These are phyloP conservation scores for Nephrotoma appendiculata DNA, from an alignment of 2,888 invertebrate genomes.

Conservation along the genomic window DNA sequence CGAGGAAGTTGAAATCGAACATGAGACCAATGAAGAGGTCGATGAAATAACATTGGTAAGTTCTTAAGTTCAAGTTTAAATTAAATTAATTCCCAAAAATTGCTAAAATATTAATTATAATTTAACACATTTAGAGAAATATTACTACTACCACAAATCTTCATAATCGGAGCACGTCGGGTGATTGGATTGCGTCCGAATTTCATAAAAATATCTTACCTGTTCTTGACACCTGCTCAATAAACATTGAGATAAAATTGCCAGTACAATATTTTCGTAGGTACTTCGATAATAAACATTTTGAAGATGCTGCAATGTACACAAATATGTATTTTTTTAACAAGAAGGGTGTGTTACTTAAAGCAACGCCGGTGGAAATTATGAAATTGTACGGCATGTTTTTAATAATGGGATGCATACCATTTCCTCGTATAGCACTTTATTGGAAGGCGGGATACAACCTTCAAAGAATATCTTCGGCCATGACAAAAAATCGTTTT, in stretches of 20 bases:
- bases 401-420: background rate
- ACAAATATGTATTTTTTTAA: background rate
- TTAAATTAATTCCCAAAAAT: too few species aligned
- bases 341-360: background rate
- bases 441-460: background rate
- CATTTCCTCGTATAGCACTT: background rate
- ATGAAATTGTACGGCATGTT: background rate
- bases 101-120: background rate
- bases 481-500: too few species aligned
- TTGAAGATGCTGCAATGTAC: background rate
- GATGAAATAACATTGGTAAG: too few species aligned
- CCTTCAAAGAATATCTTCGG: too few species aligned
- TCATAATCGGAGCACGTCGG: background rate
- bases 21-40: background rate
- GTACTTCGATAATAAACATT: background rate
- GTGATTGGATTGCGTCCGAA: background rate
- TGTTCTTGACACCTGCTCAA: background rate
- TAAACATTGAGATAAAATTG: background rate
- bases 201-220: background rate
- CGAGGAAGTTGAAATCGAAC: background rate
- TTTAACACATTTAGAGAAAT: background rate
- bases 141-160: background rate
- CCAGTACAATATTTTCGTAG: background rate
- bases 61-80: too few species aligned
- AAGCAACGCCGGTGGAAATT: background rate